These are phyloP conservation scores for Nephrotoma appendiculata DNA, from an alignment of 2,888 invertebrate genomes.

Conservation along the genomic window DNA sequence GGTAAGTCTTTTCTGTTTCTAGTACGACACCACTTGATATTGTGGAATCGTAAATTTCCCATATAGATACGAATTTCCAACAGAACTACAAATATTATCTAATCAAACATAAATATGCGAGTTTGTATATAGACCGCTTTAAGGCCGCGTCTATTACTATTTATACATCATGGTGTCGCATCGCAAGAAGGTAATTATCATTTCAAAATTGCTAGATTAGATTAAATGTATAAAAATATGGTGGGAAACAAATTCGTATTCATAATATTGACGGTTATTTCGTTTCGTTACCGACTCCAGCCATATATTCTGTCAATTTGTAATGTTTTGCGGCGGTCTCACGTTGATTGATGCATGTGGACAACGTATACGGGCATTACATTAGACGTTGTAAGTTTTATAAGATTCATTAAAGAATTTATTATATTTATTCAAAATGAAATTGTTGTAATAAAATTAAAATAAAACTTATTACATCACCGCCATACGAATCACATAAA, in stretches of 20 bases:
- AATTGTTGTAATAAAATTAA: background rate
- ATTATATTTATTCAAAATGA: background rate
- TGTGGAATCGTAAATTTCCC: no score
- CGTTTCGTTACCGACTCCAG: no score
- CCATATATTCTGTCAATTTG: no score
- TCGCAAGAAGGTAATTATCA: background rate
- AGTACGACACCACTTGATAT: no score
- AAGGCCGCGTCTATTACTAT: background rate
- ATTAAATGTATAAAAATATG: background rate
- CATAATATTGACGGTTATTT: background rate
- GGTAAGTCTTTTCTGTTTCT: constrained; percentile 9
- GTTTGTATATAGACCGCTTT: background rate
- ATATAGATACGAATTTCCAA: background rate
- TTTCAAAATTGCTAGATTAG: background rate
- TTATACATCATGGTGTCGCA: background rate
- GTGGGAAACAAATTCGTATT: background rate
- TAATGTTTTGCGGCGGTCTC: background rate
- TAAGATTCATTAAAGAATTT: background rate
- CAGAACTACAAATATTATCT: background rate
- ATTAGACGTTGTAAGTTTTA: background rate
- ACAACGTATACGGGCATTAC: background rate
- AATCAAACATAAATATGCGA: background rate
- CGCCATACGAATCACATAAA: background rate
- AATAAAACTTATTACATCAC: background rate
- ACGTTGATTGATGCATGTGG: background rate